Base-by-base conservation (phyloP, 2,888 invertebrate species). In the Ophraella communa region DNA sequence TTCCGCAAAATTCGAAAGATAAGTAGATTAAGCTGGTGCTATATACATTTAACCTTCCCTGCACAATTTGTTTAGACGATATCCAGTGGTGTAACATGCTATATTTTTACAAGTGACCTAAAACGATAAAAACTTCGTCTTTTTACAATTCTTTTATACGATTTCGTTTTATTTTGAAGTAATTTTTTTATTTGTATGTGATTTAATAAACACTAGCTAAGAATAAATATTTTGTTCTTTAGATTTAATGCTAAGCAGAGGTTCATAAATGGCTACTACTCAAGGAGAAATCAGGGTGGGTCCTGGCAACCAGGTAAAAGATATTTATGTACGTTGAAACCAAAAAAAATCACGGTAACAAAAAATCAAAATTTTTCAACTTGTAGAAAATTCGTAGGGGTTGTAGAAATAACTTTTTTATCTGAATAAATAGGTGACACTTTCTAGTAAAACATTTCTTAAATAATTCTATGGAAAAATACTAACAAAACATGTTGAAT, bases 231-330 rank as follows among this genome's bases (percentile, higher is more conserved):
- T 21, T 30, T 1, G 27, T 54, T 39, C 39, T 56, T 17, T 10
- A 44, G 21, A 23, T 56, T 44, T 18, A 39, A 27, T 24, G 30
- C 44, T 42, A 17, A 52, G 45, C 60, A 35, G 44, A 45, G 4
- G 30, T 47, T 23, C 92, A 93, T 55, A 63, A 35, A 73, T 73
- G 75, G 88, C 89, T 82, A 88, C 89, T 82, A 88, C 89, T 84
- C 89, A 89, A 85, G 89, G 89, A 85, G 89, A 89, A 85, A 89
- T 89, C 84, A 87, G 89, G 87, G 89, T 90, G 86, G 89, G 89
- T 86, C 87, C 89, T 83, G 88, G 88, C 83, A 90, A 89, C 86
- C 90, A 90, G 88, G 89, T 90, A 85, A 86, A 85, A 85, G 86
- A 86, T 83, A 85, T 86, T 84, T 86, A 86, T 86, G 86, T 86